These are phyloP conservation scores for Diorhabda elongata DNA, from an alignment of 1,140 invertebrate species.

Conservation along the genomic window DNA sequence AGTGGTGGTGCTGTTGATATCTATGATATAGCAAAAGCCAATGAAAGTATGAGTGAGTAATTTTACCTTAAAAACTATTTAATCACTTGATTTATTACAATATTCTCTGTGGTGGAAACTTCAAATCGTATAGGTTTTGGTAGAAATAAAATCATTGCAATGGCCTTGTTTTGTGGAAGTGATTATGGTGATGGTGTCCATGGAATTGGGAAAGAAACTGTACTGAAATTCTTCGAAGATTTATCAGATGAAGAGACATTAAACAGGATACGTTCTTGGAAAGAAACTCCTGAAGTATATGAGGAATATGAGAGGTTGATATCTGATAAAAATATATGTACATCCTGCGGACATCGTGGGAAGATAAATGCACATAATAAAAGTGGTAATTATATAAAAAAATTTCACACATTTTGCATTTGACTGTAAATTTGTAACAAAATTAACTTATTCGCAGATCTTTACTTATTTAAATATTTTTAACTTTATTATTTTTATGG, in stretches of 20 bases:
- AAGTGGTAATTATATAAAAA: conserved; percentile 44
- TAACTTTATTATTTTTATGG: too few relatives aligned
- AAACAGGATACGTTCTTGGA: conserved; percentile 63
- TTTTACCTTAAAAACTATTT: not conserved
- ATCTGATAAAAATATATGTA: conserved; percentile 57
- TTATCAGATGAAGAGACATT: conserved; percentile 59
- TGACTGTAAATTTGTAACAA: too few relatives aligned
- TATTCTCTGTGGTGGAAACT: conserved; percentile 1
- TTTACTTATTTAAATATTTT: too few relatives aligned
- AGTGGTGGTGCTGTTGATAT: conserved; percentile 68
- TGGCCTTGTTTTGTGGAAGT: conserved; percentile 81
- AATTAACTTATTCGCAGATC: too few relatives aligned
- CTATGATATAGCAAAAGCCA: conserved; percentile 63
- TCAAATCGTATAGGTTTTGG: conserved; percentile 56
- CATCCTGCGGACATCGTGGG: conserved; percentile 65
- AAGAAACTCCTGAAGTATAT: conserved; percentile 52
- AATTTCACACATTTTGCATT: too few relatives aligned
- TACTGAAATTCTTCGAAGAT: conserved; percentile 67
- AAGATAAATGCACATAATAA: conserved; percentile 56
- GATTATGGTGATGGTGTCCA: conserved; percentile 79
- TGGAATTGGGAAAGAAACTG: conserved; percentile 75
- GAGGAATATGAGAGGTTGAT: conserved; percentile 52
- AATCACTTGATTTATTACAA: not conserved
- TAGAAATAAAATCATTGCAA: conserved; percentile 76
- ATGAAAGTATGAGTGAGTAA: conserved; percentile 28